Percentiles rank a stretch among this genome's conserved stretches.
Evolutionary conservation across 23 tunicate species (phyloP).

Genomic region (Clavelina lepadiformis): DNA sequence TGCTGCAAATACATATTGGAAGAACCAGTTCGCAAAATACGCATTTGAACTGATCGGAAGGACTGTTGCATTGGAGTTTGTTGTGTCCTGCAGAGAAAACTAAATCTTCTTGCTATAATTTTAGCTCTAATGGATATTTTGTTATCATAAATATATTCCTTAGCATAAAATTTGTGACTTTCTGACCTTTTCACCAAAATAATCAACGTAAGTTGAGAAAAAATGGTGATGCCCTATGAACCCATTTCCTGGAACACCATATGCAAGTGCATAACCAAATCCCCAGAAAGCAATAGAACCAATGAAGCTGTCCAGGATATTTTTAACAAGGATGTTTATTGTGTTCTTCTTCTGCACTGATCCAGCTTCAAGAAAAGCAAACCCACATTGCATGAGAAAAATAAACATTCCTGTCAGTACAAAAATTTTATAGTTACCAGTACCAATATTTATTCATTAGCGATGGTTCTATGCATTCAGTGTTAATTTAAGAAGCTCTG

Average conservation of each 20-base stretch:
- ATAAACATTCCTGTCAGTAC: constrained; percentile 24
- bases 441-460: no score
- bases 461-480: no score
- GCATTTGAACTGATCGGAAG: not conserved
- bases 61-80: not conserved
- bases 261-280: constrained; percentile 88
- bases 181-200: no score
- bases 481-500: no score
- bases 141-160: no score
- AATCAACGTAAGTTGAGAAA: constrained; percentile 33
- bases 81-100: not conserved
- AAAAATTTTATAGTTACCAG: no score
- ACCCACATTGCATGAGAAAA: constrained; percentile 72
- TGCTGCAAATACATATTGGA: constrained; percentile 88
- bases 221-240: constrained; percentile 78
- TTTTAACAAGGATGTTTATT: constrained; percentile 62
- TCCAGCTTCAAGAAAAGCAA: constrained; percentile 78
- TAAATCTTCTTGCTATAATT: not conserved
- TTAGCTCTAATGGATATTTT: no score
- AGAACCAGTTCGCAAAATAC: constrained; percentile 68
- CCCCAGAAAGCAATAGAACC: constrained; percentile 81
- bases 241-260: constrained; percentile 74
- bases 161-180: no score
- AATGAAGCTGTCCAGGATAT: constrained; percentile 55
- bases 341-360: constrained; percentile 69